Evolutionary conservation across 1,140 invertebrate species (phyloP).

Genomic region (Diorhabda elongata): DNA sequence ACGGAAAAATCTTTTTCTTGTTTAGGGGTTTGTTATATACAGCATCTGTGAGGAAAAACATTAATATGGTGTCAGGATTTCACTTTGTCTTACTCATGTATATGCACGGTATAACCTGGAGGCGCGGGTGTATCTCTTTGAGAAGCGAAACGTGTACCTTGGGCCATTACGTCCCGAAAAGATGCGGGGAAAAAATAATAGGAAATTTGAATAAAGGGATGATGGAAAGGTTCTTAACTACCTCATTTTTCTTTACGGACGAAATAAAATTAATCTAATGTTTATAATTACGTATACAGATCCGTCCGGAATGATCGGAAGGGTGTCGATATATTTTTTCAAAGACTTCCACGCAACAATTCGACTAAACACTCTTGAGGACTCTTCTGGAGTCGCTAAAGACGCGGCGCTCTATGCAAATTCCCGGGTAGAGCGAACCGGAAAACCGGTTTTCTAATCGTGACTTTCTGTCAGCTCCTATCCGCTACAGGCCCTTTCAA

Average conservation of each 20-base stretch:
- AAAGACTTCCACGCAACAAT: not conserved
- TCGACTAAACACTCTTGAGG: not conserved
- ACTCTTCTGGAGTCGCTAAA: not conserved
- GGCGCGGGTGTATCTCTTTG: not conserved
- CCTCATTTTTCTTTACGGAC: no score
- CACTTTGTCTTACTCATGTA: conserved; percentile 2
- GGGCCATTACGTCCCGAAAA: not conserved
- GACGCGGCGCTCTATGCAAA: conserved; percentile 4
- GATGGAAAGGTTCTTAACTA: not conserved
- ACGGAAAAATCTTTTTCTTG: conserved; percentile 2
- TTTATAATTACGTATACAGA: no score
- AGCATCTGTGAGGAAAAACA: conserved; percentile 2
- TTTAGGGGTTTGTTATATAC: not conserved
- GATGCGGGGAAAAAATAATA: not conserved
- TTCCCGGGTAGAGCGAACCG: conserved; percentile 2
- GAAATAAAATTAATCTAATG: no score
- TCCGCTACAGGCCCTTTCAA: conserved; percentile 10
- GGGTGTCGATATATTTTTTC: no score
- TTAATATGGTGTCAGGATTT: conserved; percentile 2
- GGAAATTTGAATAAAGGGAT: not conserved
- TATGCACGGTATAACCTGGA: not conserved
- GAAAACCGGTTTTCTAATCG: conserved; percentile 6
- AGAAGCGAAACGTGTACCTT: not conserved
- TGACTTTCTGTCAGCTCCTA: conserved; percentile 12
- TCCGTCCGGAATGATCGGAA: no score